Percentiles rank a stretch among this genome's conserved stretches.
phyloP scores from a whole-genome alignment of 1,140 invertebrate genomes.

The Hylaeus anthracinus region DNA sequence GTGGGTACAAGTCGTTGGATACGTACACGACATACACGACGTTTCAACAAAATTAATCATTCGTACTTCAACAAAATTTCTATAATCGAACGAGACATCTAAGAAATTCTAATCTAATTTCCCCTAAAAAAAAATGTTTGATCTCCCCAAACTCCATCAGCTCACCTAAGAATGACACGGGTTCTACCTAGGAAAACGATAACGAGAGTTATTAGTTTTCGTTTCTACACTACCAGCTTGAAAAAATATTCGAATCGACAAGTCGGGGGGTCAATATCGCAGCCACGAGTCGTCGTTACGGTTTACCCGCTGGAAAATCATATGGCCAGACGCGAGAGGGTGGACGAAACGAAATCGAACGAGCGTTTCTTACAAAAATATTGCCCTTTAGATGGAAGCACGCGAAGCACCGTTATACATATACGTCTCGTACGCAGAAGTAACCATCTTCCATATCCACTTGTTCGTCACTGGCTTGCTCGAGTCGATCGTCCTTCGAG shows the following conservation, averaged over 20 bases:
- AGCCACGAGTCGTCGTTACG: not conserved
- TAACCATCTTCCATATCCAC: slow-evolving; percentile 25
- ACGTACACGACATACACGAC: no score
- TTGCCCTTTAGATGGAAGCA: not conserved
- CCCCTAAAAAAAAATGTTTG: no score
- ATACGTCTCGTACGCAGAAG: not conserved
- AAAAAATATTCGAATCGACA: not conserved
- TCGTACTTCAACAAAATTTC: no score
- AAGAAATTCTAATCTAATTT: no score
- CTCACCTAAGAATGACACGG: no score
- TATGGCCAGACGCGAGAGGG: no score
- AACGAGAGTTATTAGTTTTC: no score
- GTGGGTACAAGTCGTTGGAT: no score
- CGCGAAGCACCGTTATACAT: not conserved
- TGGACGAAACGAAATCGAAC: not conserved
- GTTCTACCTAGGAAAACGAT: no score
- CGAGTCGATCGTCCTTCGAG: slow-evolving; percentile 42
- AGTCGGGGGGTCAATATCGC: not conserved
- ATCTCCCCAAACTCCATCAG: no score
- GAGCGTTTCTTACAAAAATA: not conserved
- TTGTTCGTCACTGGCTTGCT: slow-evolving; percentile 26
- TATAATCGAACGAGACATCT: no score
- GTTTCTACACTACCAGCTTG: not conserved
- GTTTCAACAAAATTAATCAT: no score
- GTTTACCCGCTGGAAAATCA: not conserved